Percentiles rank a stretch among this genome's conserved stretches.
phyloP scores from a whole-genome alignment of 2,113 vertebrate genomes.

The Neolamprologus sp. region DNA sequence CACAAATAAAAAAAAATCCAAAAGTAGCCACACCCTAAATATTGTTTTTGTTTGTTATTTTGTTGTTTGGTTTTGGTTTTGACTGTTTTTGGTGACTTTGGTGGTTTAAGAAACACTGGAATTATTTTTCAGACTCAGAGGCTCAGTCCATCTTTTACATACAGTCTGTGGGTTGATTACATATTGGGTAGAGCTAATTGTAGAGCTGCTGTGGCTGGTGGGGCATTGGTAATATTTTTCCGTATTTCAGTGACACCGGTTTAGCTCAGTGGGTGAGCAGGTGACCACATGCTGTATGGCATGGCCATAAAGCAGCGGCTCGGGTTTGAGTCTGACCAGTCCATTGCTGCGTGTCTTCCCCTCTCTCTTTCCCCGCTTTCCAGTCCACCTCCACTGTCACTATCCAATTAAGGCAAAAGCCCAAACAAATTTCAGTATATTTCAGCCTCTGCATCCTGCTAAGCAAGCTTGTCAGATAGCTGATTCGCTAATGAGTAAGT shows the following conservation, averaged over 20 bases:
- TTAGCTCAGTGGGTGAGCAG: not conserved
- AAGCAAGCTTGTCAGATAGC: not conserved
- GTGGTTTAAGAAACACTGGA: not conserved
- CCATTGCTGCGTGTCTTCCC: not conserved
- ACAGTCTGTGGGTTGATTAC: not conserved
- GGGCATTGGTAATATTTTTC: not conserved
- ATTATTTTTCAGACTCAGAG: not conserved
- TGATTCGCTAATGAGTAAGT: not conserved
- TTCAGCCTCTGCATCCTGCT: not conserved
- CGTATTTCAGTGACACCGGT: not conserved
- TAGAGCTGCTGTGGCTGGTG: not conserved
- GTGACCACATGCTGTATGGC: not conserved
- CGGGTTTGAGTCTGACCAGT: not conserved
- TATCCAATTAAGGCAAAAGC: not conserved
- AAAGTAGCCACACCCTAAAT: not conserved
- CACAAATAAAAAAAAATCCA: rapidly evolving
- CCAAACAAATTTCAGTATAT: not conserved
- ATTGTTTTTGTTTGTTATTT: not conserved
- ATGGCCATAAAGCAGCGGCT: not conserved
- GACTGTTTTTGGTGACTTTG: not conserved
- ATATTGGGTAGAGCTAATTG: not conserved
- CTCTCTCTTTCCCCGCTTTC: not conserved
- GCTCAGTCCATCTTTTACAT: not conserved
- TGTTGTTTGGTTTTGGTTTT: not conserved
- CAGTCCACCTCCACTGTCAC: not conserved